Conservation (phyloP, 2,797 vertebrate genomes). For the Chelmon rostratus region DNA sequence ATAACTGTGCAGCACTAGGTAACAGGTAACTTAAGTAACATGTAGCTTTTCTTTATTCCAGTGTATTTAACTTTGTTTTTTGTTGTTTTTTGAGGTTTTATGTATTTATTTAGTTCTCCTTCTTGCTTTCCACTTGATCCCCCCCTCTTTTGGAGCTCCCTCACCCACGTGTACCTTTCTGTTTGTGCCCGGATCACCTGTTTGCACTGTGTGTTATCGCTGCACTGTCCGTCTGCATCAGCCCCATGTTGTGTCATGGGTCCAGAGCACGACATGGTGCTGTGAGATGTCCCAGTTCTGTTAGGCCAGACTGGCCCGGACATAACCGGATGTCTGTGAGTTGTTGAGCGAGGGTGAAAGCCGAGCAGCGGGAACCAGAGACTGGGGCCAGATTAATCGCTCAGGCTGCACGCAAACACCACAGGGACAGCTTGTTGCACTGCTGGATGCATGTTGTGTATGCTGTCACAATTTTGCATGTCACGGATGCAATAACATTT, state of each 20-base stretch:
- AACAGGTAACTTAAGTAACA: background rate
- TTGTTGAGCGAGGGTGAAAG: conserved; percentile 22
- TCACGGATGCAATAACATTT: conserved; percentile 18
- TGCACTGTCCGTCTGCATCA: conserved; percentile 37
- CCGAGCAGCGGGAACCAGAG: conserved; percentile 42
- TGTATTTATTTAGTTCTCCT: background rate
- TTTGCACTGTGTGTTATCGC: conserved; percentile 22
- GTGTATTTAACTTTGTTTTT: too few relatives aligned
- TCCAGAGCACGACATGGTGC: conserved; percentile 46
- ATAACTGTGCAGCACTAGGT: too few relatives aligned
- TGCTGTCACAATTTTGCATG: conserved; percentile 39
- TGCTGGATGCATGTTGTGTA: conserved; percentile 40
- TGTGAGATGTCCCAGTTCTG: conserved; percentile 66
- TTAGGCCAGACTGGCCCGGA: conserved; percentile 34
- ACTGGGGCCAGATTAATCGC: conserved; percentile 44
- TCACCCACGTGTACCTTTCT: background rate
- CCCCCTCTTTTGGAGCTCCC: rapidly evolving
- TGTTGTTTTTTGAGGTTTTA: too few relatives aligned
- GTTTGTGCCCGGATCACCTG: background rate
- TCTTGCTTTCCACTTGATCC: too few relatives aligned
- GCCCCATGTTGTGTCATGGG: conserved; percentile 41
- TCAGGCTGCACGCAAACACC: conserved; percentile 38
- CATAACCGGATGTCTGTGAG: conserved; percentile 34
- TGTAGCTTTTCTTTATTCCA: background rate
- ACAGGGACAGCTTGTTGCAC: conserved; percentile 70